Evolutionary conservation across 2,113 vertebrate genomes (phyloP).

Genomic region (Boleophthalmus pectinirostris): DNA sequence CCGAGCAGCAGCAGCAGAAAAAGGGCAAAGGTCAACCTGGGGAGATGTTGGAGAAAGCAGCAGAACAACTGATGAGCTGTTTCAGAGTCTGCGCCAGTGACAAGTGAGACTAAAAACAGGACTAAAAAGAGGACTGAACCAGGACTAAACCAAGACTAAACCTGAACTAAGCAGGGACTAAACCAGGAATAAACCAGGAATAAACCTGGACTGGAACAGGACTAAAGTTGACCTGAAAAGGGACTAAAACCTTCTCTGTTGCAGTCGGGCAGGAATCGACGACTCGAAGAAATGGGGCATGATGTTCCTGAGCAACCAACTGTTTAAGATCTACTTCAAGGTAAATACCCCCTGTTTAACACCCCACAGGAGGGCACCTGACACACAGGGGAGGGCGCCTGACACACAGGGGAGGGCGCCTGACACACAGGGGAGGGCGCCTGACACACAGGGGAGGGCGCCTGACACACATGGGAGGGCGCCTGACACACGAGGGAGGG

Average conservation of each 20-base stretch:
- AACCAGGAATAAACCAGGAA: too few species aligned
- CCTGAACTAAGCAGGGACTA: not conserved
- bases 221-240: not conserved
- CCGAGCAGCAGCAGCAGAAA: constrained; percentile 91
- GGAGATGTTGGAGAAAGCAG: constrained; percentile 96
- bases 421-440: not conserved
- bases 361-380: not conserved
- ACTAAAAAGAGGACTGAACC: not conserved
- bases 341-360: too few species aligned
- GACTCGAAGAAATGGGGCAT: constrained; percentile 99
- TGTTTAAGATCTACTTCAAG: constrained; percentile 99
- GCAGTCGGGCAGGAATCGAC: constrained; percentile 92
- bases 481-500: too few species aligned
- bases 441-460: too few species aligned
- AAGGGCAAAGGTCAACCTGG: constrained; percentile 90
- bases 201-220: not conserved
- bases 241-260: not conserved
- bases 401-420: too few species aligned
- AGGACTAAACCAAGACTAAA: not conserved
- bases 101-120: constrained; percentile 77
- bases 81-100: constrained; percentile 97
- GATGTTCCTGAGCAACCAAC: constrained; percentile 96
- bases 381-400: not conserved
- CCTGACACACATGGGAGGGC: constrained; percentile 1
- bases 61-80: constrained; percentile 94